Evolutionary conservation across 2,797 vertebrate species (phyloP).

Genomic region (Paguma larvata): DNA sequence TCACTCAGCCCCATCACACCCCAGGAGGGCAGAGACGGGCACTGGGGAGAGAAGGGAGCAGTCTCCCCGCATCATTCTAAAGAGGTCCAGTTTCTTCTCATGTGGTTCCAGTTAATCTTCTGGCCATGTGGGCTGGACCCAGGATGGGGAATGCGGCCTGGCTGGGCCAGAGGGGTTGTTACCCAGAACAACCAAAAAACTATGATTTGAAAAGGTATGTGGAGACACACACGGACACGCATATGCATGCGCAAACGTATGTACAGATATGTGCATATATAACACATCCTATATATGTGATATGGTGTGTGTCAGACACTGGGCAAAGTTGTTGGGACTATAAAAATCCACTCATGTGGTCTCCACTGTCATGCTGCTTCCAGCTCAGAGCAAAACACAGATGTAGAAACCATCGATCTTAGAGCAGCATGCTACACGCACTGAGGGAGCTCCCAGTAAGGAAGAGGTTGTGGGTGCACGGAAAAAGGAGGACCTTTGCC

Average conservation of each 20-base stretch:
- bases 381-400: not conserved
- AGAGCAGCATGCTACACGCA: rapidly evolving
- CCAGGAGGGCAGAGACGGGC: not conserved
- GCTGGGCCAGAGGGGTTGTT: not conserved
- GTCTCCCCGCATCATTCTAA: not conserved
- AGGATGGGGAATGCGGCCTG: not conserved
- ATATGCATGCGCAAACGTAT: not conserved
- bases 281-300: not conserved
- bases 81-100: not conserved
- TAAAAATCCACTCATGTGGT: not conserved
- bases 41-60: not conserved
- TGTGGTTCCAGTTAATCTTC: not conserved
- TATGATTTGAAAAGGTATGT: not conserved
- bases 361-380: not conserved
- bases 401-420: not conserved
- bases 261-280: not conserved
- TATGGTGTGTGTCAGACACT: not conserved
- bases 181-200: not conserved
- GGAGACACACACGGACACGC: not conserved
- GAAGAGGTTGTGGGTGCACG: not conserved
- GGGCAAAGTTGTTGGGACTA: not conserved
- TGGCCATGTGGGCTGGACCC: not conserved
- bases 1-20: not conserved
- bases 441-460: not conserved
- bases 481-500: not conserved